Conservation (phyloP, 2,797 vertebrate genomes). For the Chiroxiphia lanceolata region DNA sequence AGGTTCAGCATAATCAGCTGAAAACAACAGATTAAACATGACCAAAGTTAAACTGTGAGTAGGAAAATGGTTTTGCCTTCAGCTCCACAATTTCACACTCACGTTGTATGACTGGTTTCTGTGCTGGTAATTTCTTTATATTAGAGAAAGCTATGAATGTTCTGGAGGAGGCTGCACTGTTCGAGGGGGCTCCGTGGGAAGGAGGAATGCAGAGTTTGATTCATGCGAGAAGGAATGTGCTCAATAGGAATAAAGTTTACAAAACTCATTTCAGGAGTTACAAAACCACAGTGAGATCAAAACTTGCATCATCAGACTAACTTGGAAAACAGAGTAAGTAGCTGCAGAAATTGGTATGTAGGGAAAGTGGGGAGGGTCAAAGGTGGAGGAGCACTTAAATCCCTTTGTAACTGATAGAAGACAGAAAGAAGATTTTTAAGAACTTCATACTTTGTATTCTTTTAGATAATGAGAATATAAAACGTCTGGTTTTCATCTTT, state of each 20-base stretch:
- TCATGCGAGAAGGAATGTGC: slow-evolving; percentile 12
- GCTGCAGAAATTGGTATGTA: neutral
- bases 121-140: neutral
- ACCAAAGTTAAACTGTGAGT: neutral
- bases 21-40: neutral
- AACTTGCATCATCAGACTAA: neutral
- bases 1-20: neutral
- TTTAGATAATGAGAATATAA: slow-evolving; percentile 47
- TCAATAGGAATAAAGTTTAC: slow-evolving; percentile 15
- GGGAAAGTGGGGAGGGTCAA: slow-evolving; percentile 12
- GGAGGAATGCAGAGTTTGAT: slow-evolving; percentile 21
- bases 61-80: neutral
- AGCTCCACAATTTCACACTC: neutral
- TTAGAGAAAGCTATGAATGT: neutral
- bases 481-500: slow-evolving; percentile 55
- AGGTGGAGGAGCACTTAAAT: neutral
- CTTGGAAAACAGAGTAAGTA: neutral
- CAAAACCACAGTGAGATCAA: neutral
- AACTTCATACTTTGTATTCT: slow-evolving; percentile 6
- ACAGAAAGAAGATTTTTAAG: slow-evolving; percentile 18
- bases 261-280: neutral
- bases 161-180: neutral
- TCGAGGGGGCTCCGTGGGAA: slow-evolving; percentile 2
- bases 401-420: slow-evolving; percentile 25
- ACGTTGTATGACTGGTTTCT: neutral